Conservation (phyloP, 2,113 vertebrate genomes). For the Saiga tatarica region DNA sequence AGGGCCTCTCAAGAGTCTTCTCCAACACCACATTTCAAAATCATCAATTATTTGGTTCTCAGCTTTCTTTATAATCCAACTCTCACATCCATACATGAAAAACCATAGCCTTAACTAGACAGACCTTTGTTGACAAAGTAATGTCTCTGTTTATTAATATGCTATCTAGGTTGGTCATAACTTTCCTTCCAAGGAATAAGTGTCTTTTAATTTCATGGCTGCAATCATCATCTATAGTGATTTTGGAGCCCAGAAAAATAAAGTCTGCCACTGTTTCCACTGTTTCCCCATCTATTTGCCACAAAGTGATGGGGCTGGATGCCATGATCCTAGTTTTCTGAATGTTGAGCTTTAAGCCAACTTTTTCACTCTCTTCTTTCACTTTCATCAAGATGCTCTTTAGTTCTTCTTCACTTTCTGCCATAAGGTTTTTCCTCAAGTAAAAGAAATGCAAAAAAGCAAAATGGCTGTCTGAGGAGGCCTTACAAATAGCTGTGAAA, state of each 20-base stretch:
- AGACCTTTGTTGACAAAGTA: background rate
- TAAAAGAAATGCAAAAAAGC: background rate
- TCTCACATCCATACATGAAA: background rate
- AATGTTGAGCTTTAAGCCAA: background rate
- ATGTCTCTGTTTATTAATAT: background rate
- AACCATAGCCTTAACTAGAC: background rate
- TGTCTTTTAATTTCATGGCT: background rate
- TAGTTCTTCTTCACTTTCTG: background rate
- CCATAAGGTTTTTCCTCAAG: background rate
- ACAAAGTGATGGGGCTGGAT: background rate
- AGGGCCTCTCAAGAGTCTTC: background rate
- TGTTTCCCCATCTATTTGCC: background rate
- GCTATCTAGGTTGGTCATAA: background rate
- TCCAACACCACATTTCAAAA: background rate
- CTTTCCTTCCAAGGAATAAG: background rate
- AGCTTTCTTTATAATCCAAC: background rate
- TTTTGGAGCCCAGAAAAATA: background rate
- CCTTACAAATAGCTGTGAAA: background rate
- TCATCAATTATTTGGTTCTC: rapidly evolving
- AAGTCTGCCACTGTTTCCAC: background rate
- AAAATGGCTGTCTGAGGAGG: background rate
- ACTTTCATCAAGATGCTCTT: background rate
- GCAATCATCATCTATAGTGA: background rate
- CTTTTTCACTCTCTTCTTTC: background rate
- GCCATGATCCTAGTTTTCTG: background rate